Evolutionary conservation across 2,888 invertebrate genomes (phyloP).

Genomic region (Theodoxus fluviatilis): DNA sequence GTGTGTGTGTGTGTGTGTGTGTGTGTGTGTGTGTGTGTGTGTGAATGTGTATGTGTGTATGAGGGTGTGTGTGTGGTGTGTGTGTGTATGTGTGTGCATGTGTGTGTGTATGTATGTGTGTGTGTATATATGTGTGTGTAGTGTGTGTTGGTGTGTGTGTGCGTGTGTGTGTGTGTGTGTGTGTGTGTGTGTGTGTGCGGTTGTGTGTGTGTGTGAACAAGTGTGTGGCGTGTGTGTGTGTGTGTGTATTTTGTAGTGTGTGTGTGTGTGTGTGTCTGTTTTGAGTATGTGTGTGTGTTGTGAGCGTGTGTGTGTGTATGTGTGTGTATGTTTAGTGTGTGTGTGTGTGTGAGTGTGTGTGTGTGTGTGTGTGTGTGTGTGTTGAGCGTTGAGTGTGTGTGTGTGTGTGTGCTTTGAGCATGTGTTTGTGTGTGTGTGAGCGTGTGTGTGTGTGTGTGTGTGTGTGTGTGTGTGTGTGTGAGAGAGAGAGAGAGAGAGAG

Average conservation of each 20-base stretch:
- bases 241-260: background rate
- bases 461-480: background rate
- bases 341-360: no score
- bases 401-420: background rate
- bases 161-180: background rate
- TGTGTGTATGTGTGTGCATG: background rate
- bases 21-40: conserved; percentile 4
- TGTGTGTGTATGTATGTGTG: conserved; percentile 1
- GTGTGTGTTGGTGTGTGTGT: background rate
- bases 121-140: background rate
- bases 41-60: conserved; percentile 12
- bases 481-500: no score
- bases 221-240: no score
- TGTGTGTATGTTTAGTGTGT: conserved; percentile 5
- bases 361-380: no score
- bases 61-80: background rate
- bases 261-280: background rate
- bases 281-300: background rate
- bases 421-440: background rate
- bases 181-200: background rate
- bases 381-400: background rate
- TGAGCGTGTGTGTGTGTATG: background rate
- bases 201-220: background rate
- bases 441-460: conserved; percentile 5
- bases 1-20: conserved; percentile 3